Evolutionary conservation across 2,113 vertebrate genomes (phyloP).

Genomic region (Parus major): DNA sequence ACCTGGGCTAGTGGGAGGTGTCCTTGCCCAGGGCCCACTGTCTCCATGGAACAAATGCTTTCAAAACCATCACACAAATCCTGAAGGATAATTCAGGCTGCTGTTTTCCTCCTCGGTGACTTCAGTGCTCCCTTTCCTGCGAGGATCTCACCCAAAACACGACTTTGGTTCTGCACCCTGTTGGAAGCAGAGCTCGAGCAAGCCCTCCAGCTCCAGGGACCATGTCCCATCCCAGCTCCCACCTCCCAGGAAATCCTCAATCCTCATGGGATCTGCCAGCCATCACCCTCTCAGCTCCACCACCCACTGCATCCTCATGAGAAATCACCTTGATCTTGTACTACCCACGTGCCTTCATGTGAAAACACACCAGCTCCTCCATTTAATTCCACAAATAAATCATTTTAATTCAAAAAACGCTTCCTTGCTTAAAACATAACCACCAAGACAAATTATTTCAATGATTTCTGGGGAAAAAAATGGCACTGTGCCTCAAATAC

Average conservation of each 20-base stretch:
- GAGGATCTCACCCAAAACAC: background rate
- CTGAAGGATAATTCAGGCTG: background rate
- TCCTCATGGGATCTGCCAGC: background rate
- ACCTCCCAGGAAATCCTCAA: background rate
- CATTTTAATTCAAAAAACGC: background rate
- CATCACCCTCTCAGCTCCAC: background rate
- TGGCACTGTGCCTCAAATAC: conserved; percentile 57
- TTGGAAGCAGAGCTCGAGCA: background rate
- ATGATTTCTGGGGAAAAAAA: background rate
- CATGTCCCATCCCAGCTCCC: background rate
- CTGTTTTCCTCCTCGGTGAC: background rate
- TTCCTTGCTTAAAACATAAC: background rate
- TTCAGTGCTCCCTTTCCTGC: background rate
- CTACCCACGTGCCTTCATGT: fast-evolving
- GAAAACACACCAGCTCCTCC: fast-evolving
- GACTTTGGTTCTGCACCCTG: background rate
- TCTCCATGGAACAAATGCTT: background rate
- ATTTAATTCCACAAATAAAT: background rate
- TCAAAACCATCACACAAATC: background rate
- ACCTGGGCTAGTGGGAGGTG: background rate
- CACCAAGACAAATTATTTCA: background rate
- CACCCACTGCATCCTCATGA: fast-evolving
- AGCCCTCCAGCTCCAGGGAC: background rate
- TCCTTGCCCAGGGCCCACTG: background rate
- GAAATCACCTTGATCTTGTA: background rate